These are phyloP conservation scores for Tricholauxania praeusta DNA, from an alignment of 2,888 invertebrate genomes.

Conservation along the genomic window DNA sequence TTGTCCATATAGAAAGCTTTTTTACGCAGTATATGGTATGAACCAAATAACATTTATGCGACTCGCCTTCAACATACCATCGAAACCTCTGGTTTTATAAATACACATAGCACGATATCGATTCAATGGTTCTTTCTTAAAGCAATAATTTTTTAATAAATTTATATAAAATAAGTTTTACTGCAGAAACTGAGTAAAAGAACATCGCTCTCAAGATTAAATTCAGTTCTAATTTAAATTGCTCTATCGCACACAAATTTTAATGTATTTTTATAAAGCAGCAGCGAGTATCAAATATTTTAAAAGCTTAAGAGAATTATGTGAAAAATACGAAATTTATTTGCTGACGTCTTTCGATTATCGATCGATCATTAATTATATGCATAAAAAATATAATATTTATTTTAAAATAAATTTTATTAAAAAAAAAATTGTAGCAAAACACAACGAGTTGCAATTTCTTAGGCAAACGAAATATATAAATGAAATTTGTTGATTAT, in stretches of 20 bases:
- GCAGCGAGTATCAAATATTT: not conserved
- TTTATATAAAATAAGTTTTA: not conserved
- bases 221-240: not conserved
- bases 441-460: not conserved
- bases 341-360: slow-evolving; percentile 19
- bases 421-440: not conserved
- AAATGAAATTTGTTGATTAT: too few species aligned
- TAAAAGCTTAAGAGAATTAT: slow-evolving; percentile 3
- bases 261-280: not conserved
- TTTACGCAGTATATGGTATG: too few species aligned
- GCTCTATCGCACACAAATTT: not conserved
- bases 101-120: too few species aligned
- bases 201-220: slow-evolving; percentile 11
- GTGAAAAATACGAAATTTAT: slow-evolving; percentile 1
- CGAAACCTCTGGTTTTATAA: too few species aligned
- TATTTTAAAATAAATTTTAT: not conserved
- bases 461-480: too few species aligned
- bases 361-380: slow-evolving; percentile 6
- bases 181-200: not conserved
- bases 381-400: not conserved
- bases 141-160: too few species aligned
- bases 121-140: too few species aligned
- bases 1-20: too few species aligned
- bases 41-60: too few species aligned
- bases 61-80: too few species aligned